These are phyloP conservation scores for Pachyrhynchus sulphureomaculatus DNA, from an alignment of 1,140 invertebrate genomes.

Conservation along the genomic window DNA sequence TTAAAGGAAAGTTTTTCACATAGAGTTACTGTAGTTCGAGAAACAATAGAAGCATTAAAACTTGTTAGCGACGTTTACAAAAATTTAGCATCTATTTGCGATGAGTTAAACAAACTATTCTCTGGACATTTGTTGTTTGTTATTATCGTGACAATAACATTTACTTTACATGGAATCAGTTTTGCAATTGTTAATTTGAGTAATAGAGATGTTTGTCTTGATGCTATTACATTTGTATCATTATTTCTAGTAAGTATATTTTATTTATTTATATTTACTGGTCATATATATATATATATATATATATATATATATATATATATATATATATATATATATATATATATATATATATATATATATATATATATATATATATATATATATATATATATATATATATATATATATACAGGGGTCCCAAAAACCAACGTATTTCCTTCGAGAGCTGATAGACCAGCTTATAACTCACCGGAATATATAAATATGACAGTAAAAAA, in stretches of 20 bases:
- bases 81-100: not conserved
- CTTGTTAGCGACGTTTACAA: not conserved
- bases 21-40: not conserved
- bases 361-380: no score
- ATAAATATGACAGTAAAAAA: no score
- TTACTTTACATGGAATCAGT: slow-evolving; percentile 3
- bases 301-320: slow-evolving; percentile 1
- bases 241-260: not conserved
- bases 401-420: no score
- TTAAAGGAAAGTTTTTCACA: not conserved
- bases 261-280: not conserved
- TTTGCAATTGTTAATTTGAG: not conserved
- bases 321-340: slow-evolving; percentile 4
- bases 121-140: slow-evolving; percentile 12
- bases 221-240: not conserved
- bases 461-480: no score
- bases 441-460: no score
- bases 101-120: slow-evolving; percentile 7
- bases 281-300: slow-evolving; percentile 5
- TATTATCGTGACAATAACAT: not conserved
- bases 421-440: no score
- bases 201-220: not conserved
- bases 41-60: slow-evolving; percentile 2
- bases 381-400: no score
- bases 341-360: not conserved